These are phyloP conservation scores for Hypolimnas misippus DNA, from an alignment of 2,888 invertebrate genomes.

Conservation along the genomic window DNA sequence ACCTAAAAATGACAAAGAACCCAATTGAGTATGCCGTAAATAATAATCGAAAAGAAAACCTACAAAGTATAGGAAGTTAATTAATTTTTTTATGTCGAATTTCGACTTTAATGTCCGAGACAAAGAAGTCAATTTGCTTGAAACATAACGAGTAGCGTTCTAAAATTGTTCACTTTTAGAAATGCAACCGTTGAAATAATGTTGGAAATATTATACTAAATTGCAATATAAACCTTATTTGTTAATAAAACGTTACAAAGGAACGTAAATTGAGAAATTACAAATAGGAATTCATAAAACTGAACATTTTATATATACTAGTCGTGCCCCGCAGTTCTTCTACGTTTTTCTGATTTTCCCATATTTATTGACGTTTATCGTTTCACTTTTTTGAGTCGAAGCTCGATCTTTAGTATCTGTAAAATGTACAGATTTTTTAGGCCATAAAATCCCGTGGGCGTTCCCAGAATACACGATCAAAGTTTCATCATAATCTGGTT, in stretches of 20 bases:
- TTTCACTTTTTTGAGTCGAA: too few species aligned
- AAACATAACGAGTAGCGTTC: not conserved
- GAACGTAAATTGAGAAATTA: not conserved
- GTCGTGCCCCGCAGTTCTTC: too few species aligned
- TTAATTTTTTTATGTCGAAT: constrained; percentile 20
- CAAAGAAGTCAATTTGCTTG: constrained; percentile 18
- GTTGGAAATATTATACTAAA: not conserved
- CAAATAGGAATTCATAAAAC: too few species aligned
- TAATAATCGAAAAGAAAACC: constrained; percentile 17
- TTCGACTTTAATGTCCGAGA: constrained; percentile 12
- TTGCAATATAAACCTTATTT: not conserved
- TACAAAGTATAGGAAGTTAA: constrained; percentile 26
- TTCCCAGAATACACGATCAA: too few species aligned
- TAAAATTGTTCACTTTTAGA: constrained; percentile 17
- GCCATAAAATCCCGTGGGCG: too few species aligned
- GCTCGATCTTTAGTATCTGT: too few species aligned
- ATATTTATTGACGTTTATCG: too few species aligned
- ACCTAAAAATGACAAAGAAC: constrained; percentile 10
- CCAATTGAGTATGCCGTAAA: constrained; percentile 29
- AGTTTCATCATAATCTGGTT: too few species aligned
- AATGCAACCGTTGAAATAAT: not conserved
- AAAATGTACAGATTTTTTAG: too few species aligned
- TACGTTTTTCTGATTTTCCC: too few species aligned
- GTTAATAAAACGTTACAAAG: not conserved
- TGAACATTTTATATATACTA: too few species aligned